Evolutionary conservation across 2,113 vertebrate genomes (phyloP).

Genomic region (Nannobrachium achirus): DNA sequence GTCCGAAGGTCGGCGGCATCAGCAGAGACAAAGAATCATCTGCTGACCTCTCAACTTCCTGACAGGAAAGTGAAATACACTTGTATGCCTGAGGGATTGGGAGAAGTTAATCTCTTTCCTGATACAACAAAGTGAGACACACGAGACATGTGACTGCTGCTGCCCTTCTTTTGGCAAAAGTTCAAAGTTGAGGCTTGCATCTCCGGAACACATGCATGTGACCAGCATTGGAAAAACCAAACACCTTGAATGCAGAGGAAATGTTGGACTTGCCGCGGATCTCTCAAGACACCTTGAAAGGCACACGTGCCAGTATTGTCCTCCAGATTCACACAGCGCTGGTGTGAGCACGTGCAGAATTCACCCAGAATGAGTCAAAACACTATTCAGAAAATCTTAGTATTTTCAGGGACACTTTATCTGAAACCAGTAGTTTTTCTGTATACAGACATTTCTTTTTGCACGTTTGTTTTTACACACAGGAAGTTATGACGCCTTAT

Average conservation of each 20-base stretch:
- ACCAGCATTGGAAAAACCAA: constrained; percentile 45
- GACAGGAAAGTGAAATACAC: constrained; percentile 52
- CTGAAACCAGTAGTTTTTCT: constrained; percentile 18
- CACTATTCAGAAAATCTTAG: not conserved
- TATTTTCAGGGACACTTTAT: constrained; percentile 19
- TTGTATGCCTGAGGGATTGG: constrained; percentile 58
- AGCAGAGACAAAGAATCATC: constrained; percentile 32
- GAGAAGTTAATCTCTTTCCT: constrained; percentile 73
- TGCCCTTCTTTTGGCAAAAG: constrained; percentile 54
- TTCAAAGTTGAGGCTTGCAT: constrained; percentile 57
- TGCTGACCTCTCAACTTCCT: constrained; percentile 56
- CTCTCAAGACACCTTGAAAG: constrained; percentile 59
- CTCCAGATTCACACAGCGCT: constrained; percentile 16
- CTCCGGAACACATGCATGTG: constrained; percentile 47
- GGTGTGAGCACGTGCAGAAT: not conserved
- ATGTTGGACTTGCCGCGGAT: constrained; percentile 38
- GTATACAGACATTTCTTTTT: not conserved
- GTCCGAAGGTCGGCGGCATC: constrained; percentile 25
- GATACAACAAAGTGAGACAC: constrained; percentile 64
- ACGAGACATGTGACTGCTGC: constrained; percentile 41
- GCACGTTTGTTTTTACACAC: constrained; percentile 19
- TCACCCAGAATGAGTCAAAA: not conserved
- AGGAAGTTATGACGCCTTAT: constrained; percentile 4
- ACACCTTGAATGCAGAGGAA: constrained; percentile 58
- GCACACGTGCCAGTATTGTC: constrained; percentile 45